Evolutionary conservation across 1,140 invertebrate species (phyloP), one percentile per base, ranked within the genome.

Genomic region (Dermatophagoides farinae): DNA sequence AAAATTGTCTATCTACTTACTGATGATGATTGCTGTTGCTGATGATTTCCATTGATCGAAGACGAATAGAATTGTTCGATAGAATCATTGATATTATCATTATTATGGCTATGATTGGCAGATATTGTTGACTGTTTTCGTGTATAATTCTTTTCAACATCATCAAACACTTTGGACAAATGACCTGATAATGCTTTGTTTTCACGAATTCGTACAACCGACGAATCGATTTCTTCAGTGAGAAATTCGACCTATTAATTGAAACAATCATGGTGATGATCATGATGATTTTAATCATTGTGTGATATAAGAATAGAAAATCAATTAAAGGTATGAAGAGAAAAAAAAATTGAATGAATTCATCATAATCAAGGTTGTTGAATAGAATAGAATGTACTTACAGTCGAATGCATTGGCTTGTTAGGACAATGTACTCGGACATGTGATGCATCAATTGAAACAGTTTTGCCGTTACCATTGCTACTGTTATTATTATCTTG

Each of bases 171-270:
- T 31, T 63, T 49, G 8, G 51, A 37, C 12, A 67, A 44, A 18
- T 64, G 57, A 20, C 63, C 52, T 25, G 44, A 63, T 16, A 63
- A 23, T 1, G 62, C 54, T 44, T 62, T 65, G 46, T 61, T 64
- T 53, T 67, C 67, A 1, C 66, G 59, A 25, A 68, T 67, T 40
- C 65, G 53, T 20, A 68, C 66, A 4, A 65, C 66, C n/a, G 61
- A 65, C 0, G 64, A 64, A 47, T 68, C 67, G 9, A 68, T 66
- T 57, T 68, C 67, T 63, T 68, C 67, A 1, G 64, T 66, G 43
- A 65, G 64, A 16, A 60, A 57, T n/a, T 63, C 64, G 14, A 66
- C 53, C 60, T 66, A 47, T 37, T n/a, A 57, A 43, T 6, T 18
- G 47, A 25, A 25, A 18, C 10, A 44, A 55, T 23, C 53, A 55